Evolutionary conservation across 2,888 invertebrate genomes (phyloP).

Genomic region (Tipula unca): DNA sequence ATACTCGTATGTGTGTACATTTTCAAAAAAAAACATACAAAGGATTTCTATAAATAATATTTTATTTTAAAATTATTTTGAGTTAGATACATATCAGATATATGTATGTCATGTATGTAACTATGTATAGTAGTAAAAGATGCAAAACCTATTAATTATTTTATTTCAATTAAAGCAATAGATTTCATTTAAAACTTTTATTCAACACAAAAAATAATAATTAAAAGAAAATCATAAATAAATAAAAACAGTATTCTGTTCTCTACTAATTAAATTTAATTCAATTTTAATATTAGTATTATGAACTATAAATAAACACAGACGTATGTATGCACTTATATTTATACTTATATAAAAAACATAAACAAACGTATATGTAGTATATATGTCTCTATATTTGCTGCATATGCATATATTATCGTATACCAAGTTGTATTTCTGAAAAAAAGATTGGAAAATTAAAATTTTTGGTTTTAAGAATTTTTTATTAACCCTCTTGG

Average conservation of each 20-base stretch:
- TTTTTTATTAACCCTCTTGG: too few species aligned
- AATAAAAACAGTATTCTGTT: neutral
- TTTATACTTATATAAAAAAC: too few species aligned
- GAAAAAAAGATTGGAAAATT: too few species aligned
- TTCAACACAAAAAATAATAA: neutral
- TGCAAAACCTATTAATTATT: neutral
- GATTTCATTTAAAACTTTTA: neutral
- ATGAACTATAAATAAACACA: neutral
- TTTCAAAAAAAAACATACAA: neutral
- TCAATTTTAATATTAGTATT: neutral
- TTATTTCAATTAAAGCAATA: neutral
- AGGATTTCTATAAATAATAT: neutral
- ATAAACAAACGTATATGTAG: too few species aligned
- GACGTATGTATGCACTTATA: too few species aligned
- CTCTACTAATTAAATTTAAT: neutral
- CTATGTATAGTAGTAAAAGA: neutral
- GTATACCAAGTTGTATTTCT: too few species aligned
- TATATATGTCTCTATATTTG: too few species aligned
- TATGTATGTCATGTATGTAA: neutral
- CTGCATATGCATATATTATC: too few species aligned
- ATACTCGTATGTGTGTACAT: neutral
- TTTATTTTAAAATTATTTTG: neutral
- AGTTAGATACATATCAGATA: neutral
- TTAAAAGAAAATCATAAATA: neutral
- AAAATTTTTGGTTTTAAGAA: too few species aligned